A percentile compares a stretch with the other conserved stretches of the same genome.
These are phyloP conservation scores for Athalia rosae DNA, from an alignment of 2,888 invertebrate species.

Conservation along the genomic window DNA sequence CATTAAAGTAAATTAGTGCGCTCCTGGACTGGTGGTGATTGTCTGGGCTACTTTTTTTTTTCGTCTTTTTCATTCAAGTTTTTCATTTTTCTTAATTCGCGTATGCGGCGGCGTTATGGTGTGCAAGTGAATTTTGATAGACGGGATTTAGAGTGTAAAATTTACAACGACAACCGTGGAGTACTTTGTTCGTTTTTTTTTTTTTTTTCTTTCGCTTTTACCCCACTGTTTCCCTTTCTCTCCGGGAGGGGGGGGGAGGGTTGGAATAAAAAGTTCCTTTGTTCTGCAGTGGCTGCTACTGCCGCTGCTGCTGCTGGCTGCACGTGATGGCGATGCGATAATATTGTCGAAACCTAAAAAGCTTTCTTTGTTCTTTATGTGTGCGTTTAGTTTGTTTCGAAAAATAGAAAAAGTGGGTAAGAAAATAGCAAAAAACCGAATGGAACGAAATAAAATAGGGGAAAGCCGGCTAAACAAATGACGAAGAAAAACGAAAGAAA, in stretches of 20 bases:
- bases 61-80: not conserved
- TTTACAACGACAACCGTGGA: conserved; percentile 20
- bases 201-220: not conserved
- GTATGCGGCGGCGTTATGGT: not conserved
- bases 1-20: conserved; percentile 33
- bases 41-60: not conserved
- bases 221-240: not conserved
- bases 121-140: conserved; percentile 21
- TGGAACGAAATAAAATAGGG: not conserved
- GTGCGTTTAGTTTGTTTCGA: conserved; percentile 21
- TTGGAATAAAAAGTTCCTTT: not conserved
- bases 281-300: not conserved
- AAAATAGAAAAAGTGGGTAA: not conserved
- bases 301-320: no score
- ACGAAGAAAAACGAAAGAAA: not conserved
- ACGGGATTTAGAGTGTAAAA: conserved; percentile 15
- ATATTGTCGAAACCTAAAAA: conserved; percentile 39
- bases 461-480: conserved; percentile 34
- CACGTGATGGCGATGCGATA: conserved; percentile 19
- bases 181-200: not conserved
- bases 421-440: not conserved
- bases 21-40: not conserved
- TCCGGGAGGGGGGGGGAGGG: not conserved
- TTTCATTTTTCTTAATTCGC: not conserved
- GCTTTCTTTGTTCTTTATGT: conserved; percentile 27